Evolutionary conservation across 1,140 invertebrate genomes (phyloP), one percentile per base, ranked within the genome.

Genomic region (Lordiphosa collinella): DNA sequence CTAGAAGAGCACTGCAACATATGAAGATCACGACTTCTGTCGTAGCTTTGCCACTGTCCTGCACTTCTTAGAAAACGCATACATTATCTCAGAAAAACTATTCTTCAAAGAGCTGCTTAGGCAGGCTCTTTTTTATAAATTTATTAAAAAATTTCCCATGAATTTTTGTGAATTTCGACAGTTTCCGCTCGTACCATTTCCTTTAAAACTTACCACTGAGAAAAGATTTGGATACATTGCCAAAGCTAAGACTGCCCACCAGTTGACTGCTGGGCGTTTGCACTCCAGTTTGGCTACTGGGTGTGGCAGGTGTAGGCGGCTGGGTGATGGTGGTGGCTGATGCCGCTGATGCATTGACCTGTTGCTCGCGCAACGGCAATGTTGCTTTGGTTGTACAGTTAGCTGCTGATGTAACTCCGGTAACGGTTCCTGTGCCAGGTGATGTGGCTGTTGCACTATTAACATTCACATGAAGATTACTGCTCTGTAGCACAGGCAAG

Each of bases 211-310:
- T 64, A 88, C 86, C 86, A 44, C 82, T 70, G n/a, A 80, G 57
- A 2, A 80, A 72, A 10, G 86, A 88, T 59, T 88, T 88, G 67
- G 82, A 82, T 61, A 88, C 86, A 60, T 72, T 88, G 60, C 87
- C 86, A 58, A 88, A 73, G 49, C 71, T 73, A 35, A 84, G 58
- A 16, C 76, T 73, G 25, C 58, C 48, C 31, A 69, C 66, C 2
- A 69, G 47, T 4, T 61, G 54, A 40, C 55, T 63, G 43, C 32
- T 63, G 1, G 64, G 58, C 31, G 58, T 52, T 41, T 66, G 57
- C 6, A 37, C 46, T 22, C 16, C 31, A 36, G 0, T 29, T 37
- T 38, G 50, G 11, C 13, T 36, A 22, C 1, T 35, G 61, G 48
- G 48, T 18, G 51, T 53, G 38, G 25, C 18, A 6, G 32, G 51